These are phyloP conservation scores for Anisognathus igniventris DNA, from an alignment of 2,797 vertebrate species.

Conservation along the genomic window DNA sequence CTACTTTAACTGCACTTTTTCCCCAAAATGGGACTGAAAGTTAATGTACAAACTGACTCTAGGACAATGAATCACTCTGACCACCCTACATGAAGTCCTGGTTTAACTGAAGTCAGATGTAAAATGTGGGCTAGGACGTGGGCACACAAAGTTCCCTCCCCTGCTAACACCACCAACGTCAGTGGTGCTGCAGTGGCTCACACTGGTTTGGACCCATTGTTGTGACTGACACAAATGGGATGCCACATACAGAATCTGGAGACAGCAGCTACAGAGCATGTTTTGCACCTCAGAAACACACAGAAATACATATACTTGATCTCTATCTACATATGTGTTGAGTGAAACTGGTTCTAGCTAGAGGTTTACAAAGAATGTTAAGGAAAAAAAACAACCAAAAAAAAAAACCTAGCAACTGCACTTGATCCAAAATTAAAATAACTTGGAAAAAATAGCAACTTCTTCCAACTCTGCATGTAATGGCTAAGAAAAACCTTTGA, in stretches of 20 bases:
- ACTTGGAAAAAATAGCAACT: conserved; percentile 5
- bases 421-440: neutral
- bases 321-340: too few relatives aligned
- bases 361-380: neutral
- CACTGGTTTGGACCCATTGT: neutral
- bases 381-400: neutral
- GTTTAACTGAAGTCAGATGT: neutral
- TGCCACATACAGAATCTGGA: neutral
- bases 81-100: neutral
- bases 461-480: conserved; percentile 16
- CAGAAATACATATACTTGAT: neutral
- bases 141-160: neutral
- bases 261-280: neutral
- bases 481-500: conserved; percentile 62
- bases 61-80: neutral
- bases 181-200: neutral
- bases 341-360: neutral
- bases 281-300: neutral
- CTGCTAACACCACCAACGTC: rapidly evolving
- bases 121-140: neutral
- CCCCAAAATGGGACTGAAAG: neutral
- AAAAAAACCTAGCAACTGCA: neutral
- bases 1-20: neutral
- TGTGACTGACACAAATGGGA: neutral
- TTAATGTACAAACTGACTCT: neutral